A percentile compares a stretch with the other conserved stretches of the same genome.
Evolutionary conservation across 2,113 vertebrate genomes (phyloP).

Genomic region (Emydocephalus ijimae): DNA sequence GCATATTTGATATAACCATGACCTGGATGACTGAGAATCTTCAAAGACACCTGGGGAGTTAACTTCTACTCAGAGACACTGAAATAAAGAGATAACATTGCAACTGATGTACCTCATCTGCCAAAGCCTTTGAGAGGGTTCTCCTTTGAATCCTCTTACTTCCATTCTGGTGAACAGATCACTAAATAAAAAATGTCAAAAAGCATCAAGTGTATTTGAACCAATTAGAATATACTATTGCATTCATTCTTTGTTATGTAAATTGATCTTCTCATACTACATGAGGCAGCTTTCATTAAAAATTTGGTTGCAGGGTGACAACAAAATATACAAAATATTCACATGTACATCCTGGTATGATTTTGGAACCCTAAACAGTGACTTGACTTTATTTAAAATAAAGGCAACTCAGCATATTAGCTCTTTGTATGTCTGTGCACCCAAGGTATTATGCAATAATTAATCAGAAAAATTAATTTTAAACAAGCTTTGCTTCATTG

Average conservation of each 20-base stretch:
- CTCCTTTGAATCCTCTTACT: not conserved
- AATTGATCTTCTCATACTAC: not conserved
- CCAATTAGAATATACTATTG: not conserved
- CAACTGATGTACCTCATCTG: not conserved
- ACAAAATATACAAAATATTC: not conserved
- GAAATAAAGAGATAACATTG: not conserved
- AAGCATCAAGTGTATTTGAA: not conserved
- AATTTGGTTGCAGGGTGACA: not conserved
- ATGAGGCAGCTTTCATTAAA: not conserved
- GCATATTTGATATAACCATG: not conserved
- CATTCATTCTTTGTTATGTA: not conserved
- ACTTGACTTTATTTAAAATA: not conserved
- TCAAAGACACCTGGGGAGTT: not conserved
- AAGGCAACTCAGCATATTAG: not conserved
- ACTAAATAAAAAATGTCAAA: not conserved
- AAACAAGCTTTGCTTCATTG: not conserved
- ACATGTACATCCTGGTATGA: not conserved
- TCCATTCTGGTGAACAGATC: not conserved
- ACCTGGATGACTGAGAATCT: not conserved
- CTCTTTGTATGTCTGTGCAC: not conserved
- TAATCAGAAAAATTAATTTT: not conserved
- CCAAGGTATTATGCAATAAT: not conserved
- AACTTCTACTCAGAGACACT: not conserved
- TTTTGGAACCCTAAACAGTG: not conserved
- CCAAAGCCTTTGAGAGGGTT: not conserved